Evolutionary conservation across 2,113 vertebrate species (phyloP).

Genomic region (Irena cyanogastra): DNA sequence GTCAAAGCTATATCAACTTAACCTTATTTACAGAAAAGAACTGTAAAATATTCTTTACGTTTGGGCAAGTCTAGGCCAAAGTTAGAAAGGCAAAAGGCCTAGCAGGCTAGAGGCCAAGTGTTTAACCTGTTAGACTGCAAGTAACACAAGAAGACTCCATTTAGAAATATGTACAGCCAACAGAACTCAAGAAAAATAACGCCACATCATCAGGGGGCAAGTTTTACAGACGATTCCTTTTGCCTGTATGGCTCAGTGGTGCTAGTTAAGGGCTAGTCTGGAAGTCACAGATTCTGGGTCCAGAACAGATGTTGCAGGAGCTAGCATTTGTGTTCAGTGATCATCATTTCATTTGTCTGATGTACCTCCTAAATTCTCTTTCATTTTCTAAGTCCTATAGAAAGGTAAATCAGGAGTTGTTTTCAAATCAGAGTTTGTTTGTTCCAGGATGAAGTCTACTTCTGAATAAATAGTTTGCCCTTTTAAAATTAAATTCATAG

Average conservation of each 20-base stretch:
- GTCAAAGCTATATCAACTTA: neutral
- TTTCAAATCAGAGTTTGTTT: neutral
- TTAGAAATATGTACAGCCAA: neutral
- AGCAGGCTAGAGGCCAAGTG: neutral
- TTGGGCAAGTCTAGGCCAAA: neutral
- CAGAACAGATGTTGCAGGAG: neutral
- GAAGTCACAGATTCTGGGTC: neutral
- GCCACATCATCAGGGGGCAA: neutral
- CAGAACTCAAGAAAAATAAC: neutral
- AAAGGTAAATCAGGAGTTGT: neutral
- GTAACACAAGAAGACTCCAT: neutral
- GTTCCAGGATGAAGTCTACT: neutral
- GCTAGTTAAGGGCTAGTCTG: neutral
- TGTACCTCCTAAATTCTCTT: neutral
- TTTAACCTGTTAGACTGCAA: neutral
- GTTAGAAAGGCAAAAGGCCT: neutral
- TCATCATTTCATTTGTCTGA: neutral
- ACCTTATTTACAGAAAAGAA: neutral
- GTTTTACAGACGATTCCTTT: neutral
- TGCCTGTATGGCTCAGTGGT: neutral
- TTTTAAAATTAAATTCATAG: neutral
- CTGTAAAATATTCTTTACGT: neutral
- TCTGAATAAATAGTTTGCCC: neutral
- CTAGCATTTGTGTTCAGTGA: neutral
- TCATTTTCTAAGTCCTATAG: neutral